These are phyloP conservation scores for Escarpia spicata DNA, from an alignment of 2,888 invertebrate species.

Conservation along the genomic window DNA sequence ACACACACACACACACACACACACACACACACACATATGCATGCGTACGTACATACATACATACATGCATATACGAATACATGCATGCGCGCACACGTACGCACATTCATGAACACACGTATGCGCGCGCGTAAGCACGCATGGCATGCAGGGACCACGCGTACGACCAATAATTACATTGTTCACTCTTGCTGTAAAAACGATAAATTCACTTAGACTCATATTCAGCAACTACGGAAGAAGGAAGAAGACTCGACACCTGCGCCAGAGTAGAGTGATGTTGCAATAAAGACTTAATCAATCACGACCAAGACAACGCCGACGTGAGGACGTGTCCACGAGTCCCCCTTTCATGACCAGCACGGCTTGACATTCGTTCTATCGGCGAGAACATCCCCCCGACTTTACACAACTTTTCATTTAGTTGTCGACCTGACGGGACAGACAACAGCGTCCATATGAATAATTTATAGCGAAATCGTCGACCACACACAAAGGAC, in stretches of 20 bases:
- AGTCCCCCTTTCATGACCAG: not conserved
- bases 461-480: not conserved
- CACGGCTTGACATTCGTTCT: not conserved
- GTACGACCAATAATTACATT: not conserved
- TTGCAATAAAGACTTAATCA: not conserved
- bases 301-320: constrained; percentile 6
- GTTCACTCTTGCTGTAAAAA: not conserved
- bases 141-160: not conserved
- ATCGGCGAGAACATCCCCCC: not conserved
- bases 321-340: not conserved
- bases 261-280: not conserved
- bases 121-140: not conserved
- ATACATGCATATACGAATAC: not conserved
- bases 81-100: not conserved
- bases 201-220: not conserved
- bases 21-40: not conserved
- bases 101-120: not conserved
- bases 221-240: not conserved
- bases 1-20: constrained; percentile 24
- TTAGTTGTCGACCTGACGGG: not conserved
- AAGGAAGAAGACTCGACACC: too few relatives aligned
- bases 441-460: not conserved
- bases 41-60: not conserved
- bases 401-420: not conserved
- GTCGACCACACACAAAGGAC: not conserved